A percentile compares a stretch with the other conserved stretches of the same genome.
These are phyloP conservation scores for Drosophila fulvimacula DNA, from an alignment of 2,888 invertebrate genomes.

Conservation along the genomic window DNA sequence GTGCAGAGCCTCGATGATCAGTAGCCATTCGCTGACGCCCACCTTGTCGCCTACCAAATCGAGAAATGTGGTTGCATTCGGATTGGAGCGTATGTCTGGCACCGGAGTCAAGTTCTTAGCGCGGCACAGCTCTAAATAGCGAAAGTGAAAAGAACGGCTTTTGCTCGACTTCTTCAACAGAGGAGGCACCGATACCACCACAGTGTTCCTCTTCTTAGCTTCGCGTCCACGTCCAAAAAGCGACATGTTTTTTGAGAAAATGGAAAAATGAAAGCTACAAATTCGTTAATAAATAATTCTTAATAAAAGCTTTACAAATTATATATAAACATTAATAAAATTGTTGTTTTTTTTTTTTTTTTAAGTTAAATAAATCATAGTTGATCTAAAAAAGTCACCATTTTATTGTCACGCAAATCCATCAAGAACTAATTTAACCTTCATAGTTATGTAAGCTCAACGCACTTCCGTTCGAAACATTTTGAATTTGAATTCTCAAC, in stretches of 20 bases:
- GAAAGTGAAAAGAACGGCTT: constrained; percentile 83
- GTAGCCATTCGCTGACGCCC: constrained; percentile 91
- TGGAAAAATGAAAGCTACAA: background rate
- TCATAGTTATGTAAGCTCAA: constrained; percentile 34
- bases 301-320: background rate
- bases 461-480: constrained; percentile 42
- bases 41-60: constrained; percentile 92
- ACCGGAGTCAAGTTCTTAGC: constrained; percentile 82
- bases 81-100: constrained; percentile 80
- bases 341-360: no score
- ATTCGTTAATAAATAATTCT: background rate
- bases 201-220: constrained; percentile 33
- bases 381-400: background rate
- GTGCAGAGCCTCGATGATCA: constrained; percentile 90
- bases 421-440: constrained; percentile 32
- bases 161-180: constrained; percentile 80
- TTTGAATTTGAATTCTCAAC: constrained; percentile 15
- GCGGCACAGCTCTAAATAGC: constrained; percentile 84
- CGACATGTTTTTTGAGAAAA: constrained; percentile 54
- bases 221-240: constrained; percentile 37
- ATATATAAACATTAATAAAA: background rate
- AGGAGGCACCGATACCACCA: constrained; percentile 51
- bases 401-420: constrained; percentile 7
- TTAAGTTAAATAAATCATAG: background rate
- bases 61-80: constrained; percentile 86